These are phyloP conservation scores for Mechanitis messenoides DNA, from an alignment of 2,888 invertebrate genomes.

Conservation along the genomic window DNA sequence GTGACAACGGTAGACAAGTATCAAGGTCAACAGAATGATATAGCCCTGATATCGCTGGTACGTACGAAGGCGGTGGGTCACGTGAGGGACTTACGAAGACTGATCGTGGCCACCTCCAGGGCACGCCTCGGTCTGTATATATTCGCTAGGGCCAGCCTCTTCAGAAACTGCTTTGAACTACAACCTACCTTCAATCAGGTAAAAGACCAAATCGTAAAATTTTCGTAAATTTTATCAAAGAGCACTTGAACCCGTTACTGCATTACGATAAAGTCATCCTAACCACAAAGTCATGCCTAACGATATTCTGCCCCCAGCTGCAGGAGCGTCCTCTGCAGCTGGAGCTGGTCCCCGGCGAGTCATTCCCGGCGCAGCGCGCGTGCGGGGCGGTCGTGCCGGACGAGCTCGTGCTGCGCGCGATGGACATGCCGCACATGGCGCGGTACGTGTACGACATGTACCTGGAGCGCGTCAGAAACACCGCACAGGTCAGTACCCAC, in stretches of 20 bases:
- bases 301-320: slow-evolving; percentile 71
- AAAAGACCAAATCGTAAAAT: slow-evolving; percentile 16
- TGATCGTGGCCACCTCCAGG: slow-evolving; percentile 98
- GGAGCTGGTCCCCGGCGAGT: slow-evolving; percentile 87
- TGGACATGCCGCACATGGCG: slow-evolving; percentile 96
- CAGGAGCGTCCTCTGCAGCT: slow-evolving; percentile 88
- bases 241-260: too few species aligned
- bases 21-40: slow-evolving; percentile 99
- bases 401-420: slow-evolving; percentile 77
- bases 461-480: slow-evolving; percentile 80
- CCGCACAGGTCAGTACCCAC: slow-evolving; percentile 26
- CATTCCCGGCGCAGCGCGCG: slow-evolving; percentile 82
- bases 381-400: slow-evolving; percentile 59
- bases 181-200: slow-evolving; percentile 96
- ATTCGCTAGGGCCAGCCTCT: slow-evolving; percentile 93
- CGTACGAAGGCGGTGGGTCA: slow-evolving; percentile 98
- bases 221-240: neutral
- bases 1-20: slow-evolving; percentile 99
- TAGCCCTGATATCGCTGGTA: slow-evolving; percentile 96
- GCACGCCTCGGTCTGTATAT: slow-evolving; percentile 97
- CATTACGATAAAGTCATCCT: too few species aligned
- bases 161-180: slow-evolving; percentile 97
- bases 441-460: slow-evolving; percentile 96
- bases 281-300: neutral
- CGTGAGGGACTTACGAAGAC: slow-evolving; percentile 94